phyloP scores from a whole-genome alignment of 2,113 vertebrate species.

The Eurystomus gularis region DNA sequence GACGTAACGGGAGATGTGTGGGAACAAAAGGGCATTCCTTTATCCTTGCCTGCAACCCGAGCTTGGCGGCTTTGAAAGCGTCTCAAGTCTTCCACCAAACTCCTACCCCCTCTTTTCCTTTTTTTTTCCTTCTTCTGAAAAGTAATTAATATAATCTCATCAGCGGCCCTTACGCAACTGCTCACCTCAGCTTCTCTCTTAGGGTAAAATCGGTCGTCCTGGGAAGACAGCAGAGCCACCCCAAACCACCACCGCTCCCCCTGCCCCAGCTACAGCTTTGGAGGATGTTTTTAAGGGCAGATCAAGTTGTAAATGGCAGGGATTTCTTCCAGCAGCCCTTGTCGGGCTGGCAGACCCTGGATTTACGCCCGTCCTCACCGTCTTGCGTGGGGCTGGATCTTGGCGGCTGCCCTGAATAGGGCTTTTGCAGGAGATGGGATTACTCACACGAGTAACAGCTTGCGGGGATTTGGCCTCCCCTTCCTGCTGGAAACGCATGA shows the following conservation, averaged over 20 bases:
- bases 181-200: constrained; percentile 68
- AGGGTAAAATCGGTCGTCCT: neutral
- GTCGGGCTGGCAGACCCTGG: neutral
- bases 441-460: constrained; percentile 53
- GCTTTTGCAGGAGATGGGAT: constrained; percentile 31
- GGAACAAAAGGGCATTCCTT: constrained; percentile 76
- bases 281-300: constrained; percentile 36
- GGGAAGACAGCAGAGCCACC: neutral
- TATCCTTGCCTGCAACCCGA: constrained; percentile 70
- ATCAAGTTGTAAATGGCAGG: constrained; percentile 58
- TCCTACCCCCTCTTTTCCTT: neutral
- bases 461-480: constrained; percentile 17
- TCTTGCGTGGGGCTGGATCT: constrained; percentile 39
- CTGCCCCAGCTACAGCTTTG: neutral
- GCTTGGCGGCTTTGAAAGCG: constrained; percentile 68
- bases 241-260: neutral
- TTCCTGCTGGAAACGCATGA: neutral
- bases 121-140: neutral
- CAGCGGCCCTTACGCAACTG: constrained; percentile 61
- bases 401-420: constrained; percentile 39
- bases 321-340: constrained; percentile 54
- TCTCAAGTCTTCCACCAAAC: constrained; percentile 58
- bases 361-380: neutral
- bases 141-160: constrained; percentile 68
- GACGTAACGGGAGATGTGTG: constrained; percentile 80